phyloP scores from a whole-genome alignment of 1,140 invertebrate species.

The Vollenhovia emeryi region DNA sequence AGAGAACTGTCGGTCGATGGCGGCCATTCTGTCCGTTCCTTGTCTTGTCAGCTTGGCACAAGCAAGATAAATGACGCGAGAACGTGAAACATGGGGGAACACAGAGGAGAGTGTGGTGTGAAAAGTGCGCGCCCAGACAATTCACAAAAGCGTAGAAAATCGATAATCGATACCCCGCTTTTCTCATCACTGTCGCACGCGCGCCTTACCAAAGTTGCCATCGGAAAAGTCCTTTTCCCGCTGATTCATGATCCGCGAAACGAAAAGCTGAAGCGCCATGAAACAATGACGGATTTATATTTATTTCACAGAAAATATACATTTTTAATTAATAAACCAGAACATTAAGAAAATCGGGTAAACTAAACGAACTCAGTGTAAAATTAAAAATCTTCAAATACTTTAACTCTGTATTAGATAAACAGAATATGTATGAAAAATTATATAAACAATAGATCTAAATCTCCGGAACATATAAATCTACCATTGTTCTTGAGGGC shows the following conservation, averaged over 20 bases:
- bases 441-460: neutral
- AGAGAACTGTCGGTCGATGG: slow-evolving; percentile 37
- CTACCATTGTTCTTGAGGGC: neutral
- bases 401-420: too few relatives aligned
- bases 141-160: slow-evolving; percentile 72
- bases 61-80: slow-evolving; percentile 57
- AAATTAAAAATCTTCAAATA: too few relatives aligned
- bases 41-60: slow-evolving; percentile 61
- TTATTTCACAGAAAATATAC: neutral
- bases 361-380: too few relatives aligned
- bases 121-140: slow-evolving; percentile 70
- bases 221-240: slow-evolving; percentile 18
- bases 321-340: neutral
- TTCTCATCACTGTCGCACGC: slow-evolving; percentile 38
- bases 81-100: slow-evolving; percentile 32
- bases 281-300: slow-evolving; percentile 16
- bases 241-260: slow-evolving; percentile 15
- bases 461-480: neutral
- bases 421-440: neutral
- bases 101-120: slow-evolving; percentile 47
- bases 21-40: slow-evolving; percentile 38
- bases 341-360: neutral
- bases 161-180: slow-evolving; percentile 68
- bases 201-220: slow-evolving; percentile 63
- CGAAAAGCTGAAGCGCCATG: neutral